These are phyloP conservation scores for Melinaea menophilus DNA, from an alignment of 2,888 invertebrate genomes.

Conservation along the genomic window DNA sequence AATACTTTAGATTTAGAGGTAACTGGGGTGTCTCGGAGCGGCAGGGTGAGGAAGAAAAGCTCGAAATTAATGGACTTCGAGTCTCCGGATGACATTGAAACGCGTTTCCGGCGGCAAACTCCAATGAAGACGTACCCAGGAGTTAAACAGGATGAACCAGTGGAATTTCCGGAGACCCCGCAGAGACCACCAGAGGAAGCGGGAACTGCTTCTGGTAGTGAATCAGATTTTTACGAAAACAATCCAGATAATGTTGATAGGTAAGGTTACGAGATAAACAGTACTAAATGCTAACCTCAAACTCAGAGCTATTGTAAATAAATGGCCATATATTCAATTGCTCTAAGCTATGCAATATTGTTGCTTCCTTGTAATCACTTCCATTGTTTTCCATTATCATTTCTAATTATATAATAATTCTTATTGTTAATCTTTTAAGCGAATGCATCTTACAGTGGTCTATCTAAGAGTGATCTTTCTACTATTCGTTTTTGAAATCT, in stretches of 20 bases:
- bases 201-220: constrained; percentile 64
- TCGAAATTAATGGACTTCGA: constrained; percentile 96
- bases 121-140: constrained; percentile 53
- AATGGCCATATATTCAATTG: neutral
- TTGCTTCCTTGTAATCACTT: too few relatives aligned
- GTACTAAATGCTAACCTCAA: neutral
- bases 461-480: too few relatives aligned
- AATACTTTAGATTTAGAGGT: constrained; percentile 82
- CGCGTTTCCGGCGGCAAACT: constrained; percentile 69
- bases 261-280: constrained; percentile 35
- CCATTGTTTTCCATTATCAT: too few relatives aligned
- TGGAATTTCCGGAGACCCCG: constrained; percentile 45
- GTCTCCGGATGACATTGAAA: constrained; percentile 91
- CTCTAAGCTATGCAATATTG: too few relatives aligned
- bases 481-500: too few relatives aligned
- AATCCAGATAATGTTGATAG: constrained; percentile 67
- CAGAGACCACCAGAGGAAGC: constrained; percentile 51
- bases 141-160: constrained; percentile 50
- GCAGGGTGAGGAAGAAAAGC: constrained; percentile 94
- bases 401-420: too few relatives aligned
- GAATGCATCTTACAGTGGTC: too few relatives aligned
- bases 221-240: constrained; percentile 71
- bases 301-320: too few relatives aligned
- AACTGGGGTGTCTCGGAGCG: constrained; percentile 92
- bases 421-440: too few relatives aligned